phyloP scores from a whole-genome alignment of 2,113 vertebrate genomes.

The Atlantisia rogersi region DNA sequence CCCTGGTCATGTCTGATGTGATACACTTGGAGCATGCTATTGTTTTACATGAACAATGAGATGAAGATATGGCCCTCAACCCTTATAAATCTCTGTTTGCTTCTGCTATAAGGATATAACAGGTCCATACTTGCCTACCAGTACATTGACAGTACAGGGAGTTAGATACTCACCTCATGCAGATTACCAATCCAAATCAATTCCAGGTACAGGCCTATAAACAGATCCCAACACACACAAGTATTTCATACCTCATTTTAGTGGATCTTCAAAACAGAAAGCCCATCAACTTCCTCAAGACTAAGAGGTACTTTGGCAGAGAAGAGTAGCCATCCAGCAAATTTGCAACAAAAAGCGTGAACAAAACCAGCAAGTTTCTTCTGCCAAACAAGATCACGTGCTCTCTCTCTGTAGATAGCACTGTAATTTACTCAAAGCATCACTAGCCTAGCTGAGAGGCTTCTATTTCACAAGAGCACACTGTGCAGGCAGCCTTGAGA shows the following conservation, averaged over 20 bases:
- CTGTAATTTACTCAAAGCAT: conserved; percentile 12
- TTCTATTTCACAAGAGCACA: not conserved
- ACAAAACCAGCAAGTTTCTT: conserved; percentile 1
- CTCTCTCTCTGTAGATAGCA: not conserved
- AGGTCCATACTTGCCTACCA: not conserved
- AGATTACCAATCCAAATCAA: not conserved
- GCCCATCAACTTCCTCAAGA: conserved; percentile 2
- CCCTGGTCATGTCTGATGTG: accelerated
- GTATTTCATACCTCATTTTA: not conserved
- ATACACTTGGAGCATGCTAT: not conserved
- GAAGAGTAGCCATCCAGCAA: conserved; percentile 4
- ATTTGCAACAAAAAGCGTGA: not conserved
- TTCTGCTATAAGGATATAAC: not conserved
- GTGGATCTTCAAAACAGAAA: conserved; percentile 29
- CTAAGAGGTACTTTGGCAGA: conserved; percentile 1
- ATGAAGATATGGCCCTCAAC: not conserved
- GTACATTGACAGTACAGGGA: not conserved
- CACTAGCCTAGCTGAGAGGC: not conserved
- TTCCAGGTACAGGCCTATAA: not conserved
- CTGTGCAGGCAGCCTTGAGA: not conserved
- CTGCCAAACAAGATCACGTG: not conserved
- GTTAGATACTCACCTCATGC: not conserved
- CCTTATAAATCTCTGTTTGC: not conserved
- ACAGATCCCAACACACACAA: not conserved
- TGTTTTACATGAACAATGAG: not conserved